Conservation (phyloP, 2,797 vertebrate species). For the Delichon dasypus region DNA sequence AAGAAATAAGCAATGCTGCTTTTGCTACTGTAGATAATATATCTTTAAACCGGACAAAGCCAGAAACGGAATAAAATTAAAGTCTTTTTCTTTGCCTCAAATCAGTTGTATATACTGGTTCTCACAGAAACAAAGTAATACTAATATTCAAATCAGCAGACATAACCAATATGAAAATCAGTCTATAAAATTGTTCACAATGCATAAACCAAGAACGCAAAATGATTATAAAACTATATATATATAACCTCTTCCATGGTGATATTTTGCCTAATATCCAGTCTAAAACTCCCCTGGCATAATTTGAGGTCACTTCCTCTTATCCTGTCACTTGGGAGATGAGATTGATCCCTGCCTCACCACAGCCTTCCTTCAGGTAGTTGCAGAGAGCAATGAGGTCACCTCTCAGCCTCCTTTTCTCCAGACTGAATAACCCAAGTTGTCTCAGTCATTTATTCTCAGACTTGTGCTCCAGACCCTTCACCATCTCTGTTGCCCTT, state of each 20-base stretch:
- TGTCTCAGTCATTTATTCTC: background rate
- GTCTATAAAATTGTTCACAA: background rate
- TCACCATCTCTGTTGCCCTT: accelerated
- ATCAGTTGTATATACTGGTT: background rate
- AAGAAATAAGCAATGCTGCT: background rate
- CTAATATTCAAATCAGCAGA: background rate
- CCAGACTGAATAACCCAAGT: background rate
- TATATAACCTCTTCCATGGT: background rate
- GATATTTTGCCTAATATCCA: background rate
- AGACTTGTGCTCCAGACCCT: background rate
- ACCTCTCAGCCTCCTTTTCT: background rate
- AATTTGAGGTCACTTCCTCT: background rate
- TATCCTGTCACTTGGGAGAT: background rate
- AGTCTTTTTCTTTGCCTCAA: background rate
- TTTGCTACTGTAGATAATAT: background rate
- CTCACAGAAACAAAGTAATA: background rate
- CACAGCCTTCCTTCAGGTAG: background rate
- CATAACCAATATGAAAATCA: background rate
- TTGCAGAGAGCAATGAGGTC: background rate
- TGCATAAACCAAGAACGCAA: background rate
- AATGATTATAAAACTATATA: background rate
- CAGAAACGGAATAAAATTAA: background rate
- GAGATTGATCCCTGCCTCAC: background rate
- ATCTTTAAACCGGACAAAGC: background rate
- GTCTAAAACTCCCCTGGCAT: background rate